Evolutionary conservation across 1,140 invertebrate species (phyloP).

Genomic region (Calliphora vicina): DNA sequence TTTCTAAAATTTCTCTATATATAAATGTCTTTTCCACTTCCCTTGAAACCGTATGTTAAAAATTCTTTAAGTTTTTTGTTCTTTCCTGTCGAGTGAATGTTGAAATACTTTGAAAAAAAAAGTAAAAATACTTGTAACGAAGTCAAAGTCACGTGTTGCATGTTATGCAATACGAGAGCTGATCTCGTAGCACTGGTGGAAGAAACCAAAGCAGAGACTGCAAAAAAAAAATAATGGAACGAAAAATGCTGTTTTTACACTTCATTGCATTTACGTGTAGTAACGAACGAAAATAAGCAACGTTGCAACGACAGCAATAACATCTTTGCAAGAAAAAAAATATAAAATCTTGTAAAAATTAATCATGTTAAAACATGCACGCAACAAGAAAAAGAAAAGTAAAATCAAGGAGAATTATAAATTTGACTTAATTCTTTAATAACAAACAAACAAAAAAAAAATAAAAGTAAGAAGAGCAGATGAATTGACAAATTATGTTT

Average conservation of each 20-base stretch:
- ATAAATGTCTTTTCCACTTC: background rate
- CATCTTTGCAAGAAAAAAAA: background rate
- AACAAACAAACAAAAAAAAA: too few species aligned
- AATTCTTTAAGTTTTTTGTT: background rate
- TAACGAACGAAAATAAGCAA: background rate
- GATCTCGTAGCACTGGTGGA: background rate
- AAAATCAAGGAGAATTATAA: background rate
- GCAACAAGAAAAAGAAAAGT: background rate
- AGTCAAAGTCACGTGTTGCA: conserved; percentile 41
- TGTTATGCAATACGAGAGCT: conserved; percentile 21
- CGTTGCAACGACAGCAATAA: background rate
- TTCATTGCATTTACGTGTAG: conserved; percentile 42
- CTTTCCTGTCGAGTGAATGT: background rate
- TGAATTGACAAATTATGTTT: too few species aligned
- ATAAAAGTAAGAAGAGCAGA: too few species aligned
- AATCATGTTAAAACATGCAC: conserved; percentile 27
- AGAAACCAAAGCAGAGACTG: background rate
- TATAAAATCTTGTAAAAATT: conserved; percentile 14
- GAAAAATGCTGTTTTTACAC: conserved; percentile 39
- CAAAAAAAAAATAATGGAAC: background rate
- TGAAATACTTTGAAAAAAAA: background rate
- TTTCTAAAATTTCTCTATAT: too few species aligned
- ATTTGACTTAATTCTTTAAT: background rate
- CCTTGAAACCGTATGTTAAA: background rate
- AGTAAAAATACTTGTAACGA: background rate